Conservation (phyloP, 2,797 vertebrate genomes). For the Merluccius polli region DNA sequence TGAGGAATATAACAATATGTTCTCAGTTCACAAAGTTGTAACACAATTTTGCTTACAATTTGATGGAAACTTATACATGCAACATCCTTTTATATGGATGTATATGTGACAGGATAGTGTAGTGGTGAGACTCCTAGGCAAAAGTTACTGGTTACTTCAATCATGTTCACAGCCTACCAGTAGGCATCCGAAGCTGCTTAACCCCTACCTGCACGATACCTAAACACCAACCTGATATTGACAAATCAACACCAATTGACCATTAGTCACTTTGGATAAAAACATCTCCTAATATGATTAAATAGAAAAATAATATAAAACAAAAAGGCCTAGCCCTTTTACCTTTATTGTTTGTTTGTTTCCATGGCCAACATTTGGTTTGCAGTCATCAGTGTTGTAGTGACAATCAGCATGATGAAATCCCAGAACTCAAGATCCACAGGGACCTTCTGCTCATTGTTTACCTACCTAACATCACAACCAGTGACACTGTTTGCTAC, state of each 20-base stretch:
- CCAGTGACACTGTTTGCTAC: neutral
- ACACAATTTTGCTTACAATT: neutral
- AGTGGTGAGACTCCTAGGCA: neutral
- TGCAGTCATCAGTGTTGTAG: neutral
- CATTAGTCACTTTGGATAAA: neutral
- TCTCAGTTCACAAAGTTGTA: neutral
- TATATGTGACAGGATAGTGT: neutral
- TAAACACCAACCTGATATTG: no score
- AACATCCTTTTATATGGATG: neutral
- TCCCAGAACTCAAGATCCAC: neutral
- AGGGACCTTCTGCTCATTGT: neutral
- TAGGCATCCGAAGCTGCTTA: neutral
- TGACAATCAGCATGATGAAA: neutral
- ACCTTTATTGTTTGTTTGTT: neutral
- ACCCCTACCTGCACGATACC: no score
- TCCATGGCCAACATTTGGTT: neutral
- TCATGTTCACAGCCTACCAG: neutral
- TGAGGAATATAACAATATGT: neutral
- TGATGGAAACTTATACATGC: neutral
- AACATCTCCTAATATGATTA: neutral
- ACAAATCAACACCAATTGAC: neutral
- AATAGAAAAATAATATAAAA: neutral
- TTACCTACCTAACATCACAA: neutral
- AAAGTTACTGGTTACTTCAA: neutral
- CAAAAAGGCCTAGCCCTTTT: neutral